Base-by-base conservation (phyloP, 2,888 invertebrate species). In the Diarsia dahlii region DNA sequence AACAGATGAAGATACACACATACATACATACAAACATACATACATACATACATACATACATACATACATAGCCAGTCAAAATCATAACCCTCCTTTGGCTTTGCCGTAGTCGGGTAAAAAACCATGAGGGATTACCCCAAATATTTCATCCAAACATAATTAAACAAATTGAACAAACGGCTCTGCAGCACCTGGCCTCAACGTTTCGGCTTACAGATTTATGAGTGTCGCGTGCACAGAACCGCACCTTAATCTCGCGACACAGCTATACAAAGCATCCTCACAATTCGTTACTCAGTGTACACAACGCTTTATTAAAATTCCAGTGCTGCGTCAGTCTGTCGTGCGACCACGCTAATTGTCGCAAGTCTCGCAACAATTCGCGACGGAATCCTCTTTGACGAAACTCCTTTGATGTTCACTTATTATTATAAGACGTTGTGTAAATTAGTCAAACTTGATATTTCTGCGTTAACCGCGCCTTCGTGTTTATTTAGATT, bases 301-400 rank as follows among this genome's bases (percentile, higher is more conserved):
- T 82, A 77, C 56, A 56, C 63, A 79, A 71, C 74, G 85, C 89
- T 89, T 90, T 90, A 90, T 90, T 90, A 89, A 90, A 89, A 90
- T 90, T 89, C 90, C 87, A 74, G 62, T 73, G 80, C 58, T 78
- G 79, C 79, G 83, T 84, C 82, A 76, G 86, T 82, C 81, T 81
- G 84, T 87, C 80, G 86, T 75, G 82, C 77, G 81, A 74, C 81
- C 80, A 81, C 82, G 84, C 86, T 90, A 89, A 89, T 90, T 88
- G 89, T 88, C 80, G 79, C 74, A 72, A 88, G 84, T 86, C 81
- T 84, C 84, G 77, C 87, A 85, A 88, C 89, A 87, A 87, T 85
- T 87, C 84, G 52, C 71, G 68, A 64, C 60, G 84, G 87, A 89
- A 88, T 90, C 82, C 81, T 76, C 84, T 88, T 87, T 88, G 88